These are phyloP conservation scores for Nymphicus hollandicus DNA, from an alignment of 2,113 vertebrate genomes.

Conservation along the genomic window DNA sequence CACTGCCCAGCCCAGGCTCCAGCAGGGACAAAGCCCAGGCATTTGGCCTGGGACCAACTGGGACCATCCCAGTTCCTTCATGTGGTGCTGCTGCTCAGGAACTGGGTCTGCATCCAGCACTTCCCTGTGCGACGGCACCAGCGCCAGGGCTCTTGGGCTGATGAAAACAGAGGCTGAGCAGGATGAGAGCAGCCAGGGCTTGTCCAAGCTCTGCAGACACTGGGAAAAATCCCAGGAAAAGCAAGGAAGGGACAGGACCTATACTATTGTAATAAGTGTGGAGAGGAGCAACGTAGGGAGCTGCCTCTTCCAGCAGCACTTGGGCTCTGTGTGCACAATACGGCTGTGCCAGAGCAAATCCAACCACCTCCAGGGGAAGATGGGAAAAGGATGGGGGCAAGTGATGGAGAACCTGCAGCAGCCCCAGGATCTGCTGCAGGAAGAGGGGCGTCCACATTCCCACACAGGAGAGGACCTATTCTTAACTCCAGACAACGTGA, in stretches of 20 bases:
- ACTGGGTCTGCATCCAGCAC: neutral
- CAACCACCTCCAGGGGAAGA: rapidly evolving
- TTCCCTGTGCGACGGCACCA: rapidly evolving
- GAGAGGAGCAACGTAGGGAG: neutral
- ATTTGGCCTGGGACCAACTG: rapidly evolving
- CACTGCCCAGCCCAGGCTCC: neutral
- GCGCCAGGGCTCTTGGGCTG: neutral
- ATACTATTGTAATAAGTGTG: neutral
- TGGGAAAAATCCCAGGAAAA: neutral
- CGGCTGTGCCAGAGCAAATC: rapidly evolving
- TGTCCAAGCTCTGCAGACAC: neutral
- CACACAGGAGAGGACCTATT: neutral
- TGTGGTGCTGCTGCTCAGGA: neutral
- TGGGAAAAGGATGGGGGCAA: neutral
- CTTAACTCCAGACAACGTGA: neutral
- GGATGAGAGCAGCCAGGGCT: neutral
- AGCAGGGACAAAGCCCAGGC: rapidly evolving
- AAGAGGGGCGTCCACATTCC: neutral
- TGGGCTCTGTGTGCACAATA: rapidly evolving
- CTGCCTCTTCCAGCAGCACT: neutral
- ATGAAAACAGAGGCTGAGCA: rapidly evolving
- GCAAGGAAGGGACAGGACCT: neutral
- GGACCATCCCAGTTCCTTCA: constrained; percentile 7
- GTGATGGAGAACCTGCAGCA: rapidly evolving
- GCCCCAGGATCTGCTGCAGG: neutral